Conservation (phyloP, 2,888 invertebrate genomes). For the Habroteleia sp. region DNA sequence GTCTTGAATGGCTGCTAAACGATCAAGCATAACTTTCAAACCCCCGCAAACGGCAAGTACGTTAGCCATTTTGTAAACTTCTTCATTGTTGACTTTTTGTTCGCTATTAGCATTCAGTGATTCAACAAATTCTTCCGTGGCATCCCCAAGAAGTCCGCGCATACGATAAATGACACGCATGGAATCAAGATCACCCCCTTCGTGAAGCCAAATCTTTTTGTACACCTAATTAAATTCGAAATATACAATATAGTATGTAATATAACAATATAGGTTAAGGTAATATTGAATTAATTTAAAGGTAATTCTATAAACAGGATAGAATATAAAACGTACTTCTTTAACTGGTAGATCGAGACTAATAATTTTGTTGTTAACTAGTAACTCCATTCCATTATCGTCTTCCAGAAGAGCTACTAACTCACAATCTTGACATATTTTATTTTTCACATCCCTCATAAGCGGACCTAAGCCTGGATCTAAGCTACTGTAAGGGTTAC, state of each 20-base stretch:
- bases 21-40: constrained; percentile 90
- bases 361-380: constrained; percentile 99
- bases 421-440: constrained; percentile 98
- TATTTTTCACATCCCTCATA: constrained; percentile 99
- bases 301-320: neutral
- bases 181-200: constrained; percentile 95
- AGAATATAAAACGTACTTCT: constrained; percentile 83
- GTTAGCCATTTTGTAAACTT: constrained; percentile 94
- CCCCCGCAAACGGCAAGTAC: constrained; percentile 91
- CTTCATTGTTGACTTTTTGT: constrained; percentile 95
- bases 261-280: no score
- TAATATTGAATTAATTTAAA: neutral
- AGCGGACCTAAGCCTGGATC: constrained; percentile 97
- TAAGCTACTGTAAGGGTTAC: constrained; percentile 97
- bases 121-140: constrained; percentile 99
- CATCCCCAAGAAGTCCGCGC: constrained; percentile 98
- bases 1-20: constrained; percentile 92
- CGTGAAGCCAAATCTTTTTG: constrained; percentile 89
- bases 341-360: constrained; percentile 97
- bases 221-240: constrained; percentile 83
- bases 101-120: constrained; percentile 92
- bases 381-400: constrained; percentile 98
- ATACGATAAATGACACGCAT: constrained; percentile 99
- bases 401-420: constrained; percentile 98
- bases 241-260: no score